These are phyloP conservation scores for Nemoura dubitans DNA, from an alignment of 2,888 invertebrate species.

Conservation along the genomic window DNA sequence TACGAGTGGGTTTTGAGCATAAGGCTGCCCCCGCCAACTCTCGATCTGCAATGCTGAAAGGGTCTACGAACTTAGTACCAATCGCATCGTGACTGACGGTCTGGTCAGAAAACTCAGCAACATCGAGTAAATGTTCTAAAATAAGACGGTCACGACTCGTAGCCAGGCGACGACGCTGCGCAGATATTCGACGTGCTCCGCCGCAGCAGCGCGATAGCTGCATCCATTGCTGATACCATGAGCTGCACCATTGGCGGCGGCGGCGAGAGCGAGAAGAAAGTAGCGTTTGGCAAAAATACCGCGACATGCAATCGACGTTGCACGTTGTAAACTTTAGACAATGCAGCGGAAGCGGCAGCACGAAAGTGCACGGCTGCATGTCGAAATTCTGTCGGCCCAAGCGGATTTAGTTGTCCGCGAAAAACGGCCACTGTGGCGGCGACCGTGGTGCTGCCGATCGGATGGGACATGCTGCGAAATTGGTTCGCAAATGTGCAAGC, in stretches of 20 bases:
- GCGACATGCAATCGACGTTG: neutral
- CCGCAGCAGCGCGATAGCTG: neutral
- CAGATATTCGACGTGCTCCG: neutral
- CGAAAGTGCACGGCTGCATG: neutral
- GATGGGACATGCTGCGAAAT: neutral
- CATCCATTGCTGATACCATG: neutral
- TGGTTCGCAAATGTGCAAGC: neutral
- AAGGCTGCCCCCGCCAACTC: neutral
- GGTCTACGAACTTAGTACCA: neutral
- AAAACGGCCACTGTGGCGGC: neutral
- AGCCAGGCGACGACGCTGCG: neutral
- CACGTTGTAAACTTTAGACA: neutral
- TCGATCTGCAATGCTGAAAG: neutral
- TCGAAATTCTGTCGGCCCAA: neutral
- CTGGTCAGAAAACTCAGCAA: neutral
- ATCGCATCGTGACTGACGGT: neutral
- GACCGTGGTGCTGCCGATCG: neutral
- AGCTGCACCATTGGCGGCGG: neutral
- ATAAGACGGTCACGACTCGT: neutral
- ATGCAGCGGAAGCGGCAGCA: neutral
- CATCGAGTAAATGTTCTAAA: neutral
- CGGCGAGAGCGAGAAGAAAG: conserved; percentile 1
- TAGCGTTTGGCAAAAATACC: neutral
- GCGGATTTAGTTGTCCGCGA: neutral
- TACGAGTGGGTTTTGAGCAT: neutral